Conservation (phyloP, 2,113 vertebrate genomes). For the Vireo altiloquus region DNA sequence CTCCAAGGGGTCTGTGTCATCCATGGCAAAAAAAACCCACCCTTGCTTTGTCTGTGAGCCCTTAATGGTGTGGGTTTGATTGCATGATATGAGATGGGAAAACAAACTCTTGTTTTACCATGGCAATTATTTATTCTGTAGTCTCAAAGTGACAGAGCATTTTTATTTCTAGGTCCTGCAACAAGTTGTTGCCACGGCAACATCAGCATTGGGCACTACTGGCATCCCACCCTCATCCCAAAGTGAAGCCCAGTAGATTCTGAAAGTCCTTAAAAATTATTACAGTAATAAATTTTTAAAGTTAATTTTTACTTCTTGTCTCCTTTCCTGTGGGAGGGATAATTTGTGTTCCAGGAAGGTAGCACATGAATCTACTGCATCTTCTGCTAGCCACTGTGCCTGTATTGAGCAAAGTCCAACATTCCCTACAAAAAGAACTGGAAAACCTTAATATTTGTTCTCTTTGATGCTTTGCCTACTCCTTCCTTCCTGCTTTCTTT, state of each 20-base stretch:
- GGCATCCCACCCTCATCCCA: constrained; percentile 1
- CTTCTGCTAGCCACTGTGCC: neutral
- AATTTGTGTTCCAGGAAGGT: neutral
- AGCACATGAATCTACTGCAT: neutral
- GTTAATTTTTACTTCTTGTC: constrained; percentile 10
- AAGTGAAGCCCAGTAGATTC: constrained; percentile 47
- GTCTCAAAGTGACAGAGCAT: constrained; percentile 48
- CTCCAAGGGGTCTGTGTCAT: rapidly evolving
- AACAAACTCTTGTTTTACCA: neutral
- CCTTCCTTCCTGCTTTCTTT: neutral
- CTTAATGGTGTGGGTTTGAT: neutral
- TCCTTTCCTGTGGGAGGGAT: neutral
- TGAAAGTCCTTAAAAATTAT: neutral
- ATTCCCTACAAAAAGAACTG: neutral
- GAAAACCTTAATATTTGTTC: neutral
- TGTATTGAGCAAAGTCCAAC: neutral
- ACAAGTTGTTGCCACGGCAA: constrained; percentile 63
- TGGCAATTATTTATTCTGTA: constrained; percentile 50
- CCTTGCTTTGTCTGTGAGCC: rapidly evolving
- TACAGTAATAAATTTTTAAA: neutral
- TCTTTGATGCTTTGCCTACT: neutral
- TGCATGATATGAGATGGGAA: rapidly evolving
- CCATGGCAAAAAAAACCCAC: rapidly evolving
- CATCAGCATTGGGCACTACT: constrained; percentile 24
- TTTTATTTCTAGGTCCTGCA: constrained; percentile 68